A percentile compares a stretch with the other conserved stretches of the same genome.
Conservation (phyloP, 2,888 invertebrate genomes). For the Nephrotoma flavescens region DNA sequence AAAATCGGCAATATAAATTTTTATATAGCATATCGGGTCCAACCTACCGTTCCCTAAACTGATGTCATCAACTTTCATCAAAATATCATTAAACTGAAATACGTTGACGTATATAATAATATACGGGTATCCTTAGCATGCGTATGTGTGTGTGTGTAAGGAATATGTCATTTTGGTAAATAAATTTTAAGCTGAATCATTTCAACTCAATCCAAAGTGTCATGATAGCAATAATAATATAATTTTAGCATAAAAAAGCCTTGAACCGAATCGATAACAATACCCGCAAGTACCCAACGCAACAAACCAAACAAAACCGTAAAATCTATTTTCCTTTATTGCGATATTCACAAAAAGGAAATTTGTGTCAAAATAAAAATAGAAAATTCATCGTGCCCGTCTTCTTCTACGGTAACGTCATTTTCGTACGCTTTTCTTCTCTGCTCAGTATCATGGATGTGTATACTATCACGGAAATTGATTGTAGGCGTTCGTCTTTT, state of each 20-base stretch:
- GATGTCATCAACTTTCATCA: neutral
- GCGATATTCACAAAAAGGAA: neutral
- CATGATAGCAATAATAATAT: neutral
- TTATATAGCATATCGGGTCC: neutral
- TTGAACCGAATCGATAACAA: neutral
- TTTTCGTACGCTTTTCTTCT: too few species aligned
- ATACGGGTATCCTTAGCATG: neutral
- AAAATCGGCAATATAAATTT: neutral
- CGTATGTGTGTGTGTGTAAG: neutral
- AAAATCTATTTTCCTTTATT: neutral
- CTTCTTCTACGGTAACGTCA: neutral
- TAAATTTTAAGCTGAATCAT: neutral
- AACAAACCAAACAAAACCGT: neutral
- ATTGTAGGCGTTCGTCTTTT: neutral
- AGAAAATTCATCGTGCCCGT: neutral
- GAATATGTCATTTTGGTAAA: neutral
- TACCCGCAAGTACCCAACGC: neutral
- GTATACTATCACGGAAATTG: neutral
- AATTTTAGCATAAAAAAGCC: neutral
- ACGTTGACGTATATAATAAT: neutral
- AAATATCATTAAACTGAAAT: neutral
- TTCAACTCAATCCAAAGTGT: neutral
- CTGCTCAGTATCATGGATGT: neutral
- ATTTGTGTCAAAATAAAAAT: neutral
- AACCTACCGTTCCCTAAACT: neutral